Evolutionary conservation across 2,888 invertebrate genomes (phyloP).

Genomic region (Dendrolimus houi): DNA sequence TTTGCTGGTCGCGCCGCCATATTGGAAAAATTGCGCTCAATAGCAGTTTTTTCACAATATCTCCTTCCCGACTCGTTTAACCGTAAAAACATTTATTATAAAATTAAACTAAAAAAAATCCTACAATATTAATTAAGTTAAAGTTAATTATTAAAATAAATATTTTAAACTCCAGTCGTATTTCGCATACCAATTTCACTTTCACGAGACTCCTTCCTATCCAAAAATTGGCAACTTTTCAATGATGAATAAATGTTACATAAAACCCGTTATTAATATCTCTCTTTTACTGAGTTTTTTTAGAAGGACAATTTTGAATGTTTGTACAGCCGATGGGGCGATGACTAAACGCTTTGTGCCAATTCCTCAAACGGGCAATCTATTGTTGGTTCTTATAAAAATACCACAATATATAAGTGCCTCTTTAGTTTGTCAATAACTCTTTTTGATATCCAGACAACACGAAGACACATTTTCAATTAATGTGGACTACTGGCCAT

Average conservation of each 20-base stretch:
- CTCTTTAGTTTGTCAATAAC: conserved; percentile 9
- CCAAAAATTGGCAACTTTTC: conserved; percentile 15
- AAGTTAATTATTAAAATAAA: too few species aligned
- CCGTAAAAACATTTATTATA: too few species aligned
- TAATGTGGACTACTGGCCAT: neutral
- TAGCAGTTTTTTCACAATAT: too few species aligned
- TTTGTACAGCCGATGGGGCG: conserved; percentile 58
- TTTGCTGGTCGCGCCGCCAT: too few species aligned
- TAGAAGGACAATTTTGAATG: conserved; percentile 23
- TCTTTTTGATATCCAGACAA: neutral
- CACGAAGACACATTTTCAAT: neutral
- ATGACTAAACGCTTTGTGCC: conserved; percentile 59
- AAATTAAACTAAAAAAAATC: too few species aligned
- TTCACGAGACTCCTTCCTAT: neutral
- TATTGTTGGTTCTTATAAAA: conserved; percentile 53
- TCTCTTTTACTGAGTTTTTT: neutral
- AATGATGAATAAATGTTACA: conserved; percentile 7
- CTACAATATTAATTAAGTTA: too few species aligned
- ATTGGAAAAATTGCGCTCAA: too few species aligned
- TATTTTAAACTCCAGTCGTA: too few species aligned
- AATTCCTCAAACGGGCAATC: conserved; percentile 64
- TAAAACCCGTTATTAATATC: neutral
- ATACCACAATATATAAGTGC: conserved; percentile 42
- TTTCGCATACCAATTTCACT: too few species aligned
- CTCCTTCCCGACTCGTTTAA: too few species aligned